Percentiles rank a stretch among this genome's conserved stretches.
Evolutionary conservation across 2,113 vertebrate genomes (phyloP).

Genomic region (Eretmochelys imbricata): DNA sequence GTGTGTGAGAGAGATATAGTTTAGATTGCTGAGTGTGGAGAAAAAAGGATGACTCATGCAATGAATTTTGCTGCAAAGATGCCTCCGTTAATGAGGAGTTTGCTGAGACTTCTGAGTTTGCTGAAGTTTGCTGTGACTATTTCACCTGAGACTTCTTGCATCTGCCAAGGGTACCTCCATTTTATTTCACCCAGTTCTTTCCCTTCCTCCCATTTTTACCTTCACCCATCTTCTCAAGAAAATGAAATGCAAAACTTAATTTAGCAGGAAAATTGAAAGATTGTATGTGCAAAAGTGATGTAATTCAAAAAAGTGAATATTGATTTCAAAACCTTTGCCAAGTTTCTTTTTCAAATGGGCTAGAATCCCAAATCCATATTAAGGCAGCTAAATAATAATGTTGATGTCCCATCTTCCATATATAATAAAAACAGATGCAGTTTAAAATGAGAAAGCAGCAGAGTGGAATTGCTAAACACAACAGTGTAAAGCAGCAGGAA

Average conservation of each 20-base stretch:
- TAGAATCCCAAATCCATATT: neutral
- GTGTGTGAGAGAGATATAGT: neutral
- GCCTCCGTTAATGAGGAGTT: neutral
- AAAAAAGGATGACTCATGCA: neutral
- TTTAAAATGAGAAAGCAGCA: neutral
- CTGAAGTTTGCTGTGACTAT: neutral
- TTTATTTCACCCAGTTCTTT: neutral
- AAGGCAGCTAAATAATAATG: neutral
- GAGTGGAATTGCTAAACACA: neutral
- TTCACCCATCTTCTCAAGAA: neutral
- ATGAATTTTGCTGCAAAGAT: neutral
- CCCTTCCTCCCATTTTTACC: neutral
- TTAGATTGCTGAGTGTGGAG: slow-evolving; percentile 5
- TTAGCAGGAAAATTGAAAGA: slow-evolving; percentile 27
- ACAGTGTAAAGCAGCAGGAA: neutral
- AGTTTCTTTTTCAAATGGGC: neutral
- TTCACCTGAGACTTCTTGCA: neutral
- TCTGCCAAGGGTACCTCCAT: neutral
- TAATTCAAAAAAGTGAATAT: neutral
- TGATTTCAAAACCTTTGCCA: neutral
- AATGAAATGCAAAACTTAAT: neutral
- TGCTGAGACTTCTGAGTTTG: neutral
- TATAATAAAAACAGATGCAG: neutral
- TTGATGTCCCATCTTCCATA: neutral
- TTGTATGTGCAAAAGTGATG: neutral